phyloP scores from a whole-genome alignment of 2,888 invertebrate species.

The Ophioninae sp. region DNA sequence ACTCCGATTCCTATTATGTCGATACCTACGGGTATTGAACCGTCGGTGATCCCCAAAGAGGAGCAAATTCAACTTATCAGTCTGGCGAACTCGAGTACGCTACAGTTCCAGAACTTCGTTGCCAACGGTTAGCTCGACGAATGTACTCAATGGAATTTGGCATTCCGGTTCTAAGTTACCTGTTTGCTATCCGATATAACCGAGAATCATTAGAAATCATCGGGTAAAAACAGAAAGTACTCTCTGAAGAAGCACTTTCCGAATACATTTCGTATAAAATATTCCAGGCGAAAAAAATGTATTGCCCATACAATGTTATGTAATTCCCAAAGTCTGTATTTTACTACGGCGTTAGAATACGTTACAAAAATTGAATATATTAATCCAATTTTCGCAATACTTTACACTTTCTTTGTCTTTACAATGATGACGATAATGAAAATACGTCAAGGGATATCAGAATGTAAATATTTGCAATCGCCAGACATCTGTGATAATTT shows the following conservation, averaged over 20 bases:
- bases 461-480: no score
- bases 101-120: conserved; percentile 66
- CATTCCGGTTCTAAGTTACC: neutral
- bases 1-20: conserved; percentile 36
- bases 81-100: conserved; percentile 64
- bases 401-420: no score
- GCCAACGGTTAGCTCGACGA: conserved; percentile 62
- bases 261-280: no score
- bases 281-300: no score
- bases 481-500: no score
- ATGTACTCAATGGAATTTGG: neutral
- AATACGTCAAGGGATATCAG: no score
- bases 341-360: no score
- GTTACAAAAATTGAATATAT: no score
- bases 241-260: neutral
- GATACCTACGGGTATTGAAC: conserved; percentile 31
- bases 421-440: no score
- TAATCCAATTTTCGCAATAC: no score
- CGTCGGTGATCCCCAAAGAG: conserved; percentile 31
- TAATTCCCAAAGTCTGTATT: no score
- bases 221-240: neutral
- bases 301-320: no score
- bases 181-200: neutral
- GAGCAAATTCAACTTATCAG: conserved; percentile 61
- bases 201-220: neutral